Base-by-base conservation (phyloP, 2,888 invertebrate genomes). In the Pristionchus exspectatus region DNA sequence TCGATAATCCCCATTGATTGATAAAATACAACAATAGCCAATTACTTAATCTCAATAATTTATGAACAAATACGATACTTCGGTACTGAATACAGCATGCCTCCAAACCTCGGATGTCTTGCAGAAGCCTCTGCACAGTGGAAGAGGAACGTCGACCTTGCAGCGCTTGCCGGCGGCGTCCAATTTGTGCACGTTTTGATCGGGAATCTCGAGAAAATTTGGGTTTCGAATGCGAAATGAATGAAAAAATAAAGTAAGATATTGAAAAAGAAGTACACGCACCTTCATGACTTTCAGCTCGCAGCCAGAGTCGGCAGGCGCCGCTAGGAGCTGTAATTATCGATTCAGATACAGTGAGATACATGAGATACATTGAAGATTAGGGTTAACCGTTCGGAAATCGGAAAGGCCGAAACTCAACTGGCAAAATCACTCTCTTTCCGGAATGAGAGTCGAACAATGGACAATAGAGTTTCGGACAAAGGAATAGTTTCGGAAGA, bases 21-120 rank as follows among this genome's bases (percentile, higher is more conserved):
- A n/a, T n/a, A n/a, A n/a, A n/a, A n/a, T n/a, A n/a, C n/a, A n/a
- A n/a, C n/a, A n/a, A n/a, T n/a, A n/a, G n/a, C n/a, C n/a, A n/a
- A n/a, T n/a, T n/a, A n/a, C n/a, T n/a, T n/a, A n/a, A n/a, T n/a
- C n/a, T n/a, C n/a, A n/a, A n/a, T n/a, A n/a, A n/a, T n/a, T n/a
- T n/a, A n/a, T n/a, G n/a, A n/a, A n/a, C n/a, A 50, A 27, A 10
- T 44, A 44, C 12, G 72, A 72, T 2, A 72, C 9, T 72, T 12
- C 72, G 21, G 33, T 30, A 72, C 9, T 74, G 5, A 16, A 74
- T 33, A 38, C 27, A 69, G 74, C 38, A 33, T 16, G 30, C 5
- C n/a, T 54, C 24, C 87, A 44, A 27, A 87, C 87, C 54, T 87
- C 87, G 50, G 72, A 72, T 5, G 87, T 54, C 72, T 87, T 87